Conservation (phyloP, 1,140 invertebrate species). For the Pristionchus pacificus region DNA sequence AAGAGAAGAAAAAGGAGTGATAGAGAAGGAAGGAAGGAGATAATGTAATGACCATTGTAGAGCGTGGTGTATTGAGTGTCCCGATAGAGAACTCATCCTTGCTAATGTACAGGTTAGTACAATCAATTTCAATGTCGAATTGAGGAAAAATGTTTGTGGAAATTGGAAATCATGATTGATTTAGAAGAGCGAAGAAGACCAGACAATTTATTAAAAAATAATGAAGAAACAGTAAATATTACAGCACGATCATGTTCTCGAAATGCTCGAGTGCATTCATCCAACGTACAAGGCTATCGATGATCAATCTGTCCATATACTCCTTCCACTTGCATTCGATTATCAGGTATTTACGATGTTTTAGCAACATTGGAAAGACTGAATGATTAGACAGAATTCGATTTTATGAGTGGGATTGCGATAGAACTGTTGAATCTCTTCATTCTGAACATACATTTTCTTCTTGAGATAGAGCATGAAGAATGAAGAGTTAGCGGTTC, state of each 20-base stretch:
- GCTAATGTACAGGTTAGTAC: constrained; percentile 44
- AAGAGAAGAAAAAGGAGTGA: no score
- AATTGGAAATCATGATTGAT: no score
- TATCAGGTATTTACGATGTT: constrained; percentile 44
- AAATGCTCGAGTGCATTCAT: constrained; percentile 52
- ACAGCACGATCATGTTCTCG: constrained; percentile 55
- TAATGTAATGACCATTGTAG: constrained; percentile 32
- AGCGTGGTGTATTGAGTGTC: constrained; percentile 56
- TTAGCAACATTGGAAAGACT: constrained; percentile 1
- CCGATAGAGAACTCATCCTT: constrained; percentile 52
- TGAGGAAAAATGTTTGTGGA: no score
- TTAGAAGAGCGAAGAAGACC: no score
- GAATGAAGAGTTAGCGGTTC: no score
- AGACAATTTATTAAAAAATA: no score
- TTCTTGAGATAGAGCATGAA: no score
- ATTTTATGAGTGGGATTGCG: no score
- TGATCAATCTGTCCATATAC: constrained; percentile 55
- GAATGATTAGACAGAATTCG: background rate
- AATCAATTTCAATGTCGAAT: no score
- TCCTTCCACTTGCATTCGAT: constrained; percentile 55
- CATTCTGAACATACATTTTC: no score
- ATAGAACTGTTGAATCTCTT: no score
- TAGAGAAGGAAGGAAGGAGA: background rate
- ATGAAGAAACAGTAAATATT: no score
- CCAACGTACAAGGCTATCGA: constrained; percentile 57